Percentiles rank a stretch among this genome's conserved stretches.
These are phyloP conservation scores for Aphaenogaster rudis DNA, from an alignment of 1,140 invertebrate genomes.

Conservation along the genomic window DNA sequence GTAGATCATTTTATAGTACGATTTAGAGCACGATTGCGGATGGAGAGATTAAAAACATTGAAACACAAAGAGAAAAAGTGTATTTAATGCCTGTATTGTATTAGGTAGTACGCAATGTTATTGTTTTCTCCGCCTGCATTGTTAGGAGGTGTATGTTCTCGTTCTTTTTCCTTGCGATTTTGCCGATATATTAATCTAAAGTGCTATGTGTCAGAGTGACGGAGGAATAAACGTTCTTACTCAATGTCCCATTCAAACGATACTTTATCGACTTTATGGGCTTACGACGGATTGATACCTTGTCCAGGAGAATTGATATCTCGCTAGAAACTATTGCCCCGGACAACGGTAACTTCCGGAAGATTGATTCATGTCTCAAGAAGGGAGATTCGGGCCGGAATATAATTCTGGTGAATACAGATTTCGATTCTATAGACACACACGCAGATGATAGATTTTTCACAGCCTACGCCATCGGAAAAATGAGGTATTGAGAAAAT, in stretches of 20 bases:
- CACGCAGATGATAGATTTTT: neutral
- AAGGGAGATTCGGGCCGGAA: neutral
- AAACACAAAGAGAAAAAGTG: neutral
- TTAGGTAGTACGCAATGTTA: neutral
- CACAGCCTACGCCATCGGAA: neutral
- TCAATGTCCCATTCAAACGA: conserved; percentile 39
- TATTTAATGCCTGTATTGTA: neutral
- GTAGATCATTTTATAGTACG: conserved; percentile 30
- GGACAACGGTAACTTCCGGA: conserved; percentile 56
- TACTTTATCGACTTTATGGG: conserved; percentile 56
- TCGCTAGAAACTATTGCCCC: conserved; percentile 43
- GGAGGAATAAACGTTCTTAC: conserved; percentile 42
- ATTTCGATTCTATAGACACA: conserved; percentile 7
- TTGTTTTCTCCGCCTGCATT: neutral
- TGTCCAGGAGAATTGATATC: conserved; percentile 56
- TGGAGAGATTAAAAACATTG: neutral
- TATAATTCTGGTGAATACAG: conserved; percentile 21
- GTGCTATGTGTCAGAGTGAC: neutral
- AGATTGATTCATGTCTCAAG: conserved; percentile 53
- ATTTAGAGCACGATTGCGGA: neutral
- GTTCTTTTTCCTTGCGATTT: neutral
- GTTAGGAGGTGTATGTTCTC: neutral
- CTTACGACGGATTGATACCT: conserved; percentile 62
- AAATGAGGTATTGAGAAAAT: neutral
- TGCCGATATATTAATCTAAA: conserved; percentile 3